Evolutionary conservation across 1,140 invertebrate genomes (phyloP).

Genomic region (Leptinotarsa undecemlineata): DNA sequence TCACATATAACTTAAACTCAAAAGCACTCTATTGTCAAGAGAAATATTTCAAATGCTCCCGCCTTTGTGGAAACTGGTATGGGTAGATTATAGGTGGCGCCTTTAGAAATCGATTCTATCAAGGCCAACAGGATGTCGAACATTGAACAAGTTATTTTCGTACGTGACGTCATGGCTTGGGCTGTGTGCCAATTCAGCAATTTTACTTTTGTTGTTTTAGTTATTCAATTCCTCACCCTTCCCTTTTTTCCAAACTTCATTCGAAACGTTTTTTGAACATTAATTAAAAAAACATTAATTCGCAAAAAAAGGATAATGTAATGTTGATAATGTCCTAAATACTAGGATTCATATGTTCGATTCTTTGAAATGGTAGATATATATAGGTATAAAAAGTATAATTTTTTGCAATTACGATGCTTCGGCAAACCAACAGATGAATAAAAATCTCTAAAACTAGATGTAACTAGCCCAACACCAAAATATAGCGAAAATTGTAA

Average conservation of each 20-base stretch:
- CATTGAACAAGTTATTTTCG: constrained; percentile 1
- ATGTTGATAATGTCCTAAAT: too few relatives aligned
- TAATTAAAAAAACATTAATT: too few relatives aligned
- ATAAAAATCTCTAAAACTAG: neutral
- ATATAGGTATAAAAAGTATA: too few relatives aligned
- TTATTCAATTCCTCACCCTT: neutral
- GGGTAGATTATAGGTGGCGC: constrained; percentile 2
- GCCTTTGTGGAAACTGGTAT: neutral
- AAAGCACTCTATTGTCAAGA: too few relatives aligned
- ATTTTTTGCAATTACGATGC: too few relatives aligned
- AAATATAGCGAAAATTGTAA: neutral
- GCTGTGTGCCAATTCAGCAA: constrained; percentile 17
- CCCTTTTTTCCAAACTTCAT: neutral
- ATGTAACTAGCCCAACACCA: constrained; percentile 16
- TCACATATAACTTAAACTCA: too few relatives aligned
- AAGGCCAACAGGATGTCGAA: constrained; percentile 22
- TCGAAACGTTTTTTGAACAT: neutral
- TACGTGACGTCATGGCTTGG: constrained; percentile 17
- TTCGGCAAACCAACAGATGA: too few relatives aligned
- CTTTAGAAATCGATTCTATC: constrained; percentile 10
- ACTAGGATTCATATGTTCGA: too few relatives aligned
- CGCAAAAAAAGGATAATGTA: too few relatives aligned
- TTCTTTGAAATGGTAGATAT: too few relatives aligned
- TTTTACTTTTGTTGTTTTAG: neutral
- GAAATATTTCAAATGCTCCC: constrained; percentile 19